Percentiles rank a stretch among this genome's conserved stretches.
Conservation (phyloP, 2,888 invertebrate genomes). For the Spatulosminthurus flaviceps region DNA sequence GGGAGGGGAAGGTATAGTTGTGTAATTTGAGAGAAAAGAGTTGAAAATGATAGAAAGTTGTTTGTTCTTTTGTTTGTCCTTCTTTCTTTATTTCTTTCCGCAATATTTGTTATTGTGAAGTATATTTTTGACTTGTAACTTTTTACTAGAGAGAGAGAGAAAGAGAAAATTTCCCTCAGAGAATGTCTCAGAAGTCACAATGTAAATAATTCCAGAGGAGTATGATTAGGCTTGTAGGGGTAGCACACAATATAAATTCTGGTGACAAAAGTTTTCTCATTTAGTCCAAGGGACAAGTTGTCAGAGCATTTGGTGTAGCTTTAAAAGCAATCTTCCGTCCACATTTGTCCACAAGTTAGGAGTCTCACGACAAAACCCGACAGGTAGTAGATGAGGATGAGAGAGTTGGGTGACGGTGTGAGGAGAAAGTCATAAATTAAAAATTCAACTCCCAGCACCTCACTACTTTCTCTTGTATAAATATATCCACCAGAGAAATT, state of each 20-base stretch:
- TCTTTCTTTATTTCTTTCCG: too few species aligned
- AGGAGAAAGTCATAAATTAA: constrained; percentile 11
- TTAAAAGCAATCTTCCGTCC: constrained; percentile 14
- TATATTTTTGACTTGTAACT: too few species aligned
- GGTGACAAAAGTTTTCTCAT: constrained; percentile 9
- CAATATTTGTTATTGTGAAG: too few species aligned
- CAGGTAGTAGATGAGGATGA: constrained; percentile 2
- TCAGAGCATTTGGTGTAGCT: background rate
- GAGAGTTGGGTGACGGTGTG: constrained; percentile 4
- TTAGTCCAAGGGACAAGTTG: background rate
- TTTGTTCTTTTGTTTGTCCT: too few species aligned
- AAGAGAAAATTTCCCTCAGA: background rate
- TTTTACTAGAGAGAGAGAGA: too few species aligned
- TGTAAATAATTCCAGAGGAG: constrained; percentile 3
- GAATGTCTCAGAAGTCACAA: background rate
- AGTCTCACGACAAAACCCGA: background rate
- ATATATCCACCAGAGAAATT: too few species aligned
- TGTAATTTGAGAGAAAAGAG: too few species aligned
- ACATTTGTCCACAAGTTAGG: background rate
- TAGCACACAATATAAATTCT: constrained; percentile 4
- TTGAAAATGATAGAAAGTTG: too few species aligned
- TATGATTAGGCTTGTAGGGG: background rate
- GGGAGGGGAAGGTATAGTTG: too few species aligned
- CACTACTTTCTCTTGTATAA: too few species aligned
- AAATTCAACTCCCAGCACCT: background rate